A percentile compares a stretch with the other conserved stretches of the same genome.
Evolutionary conservation across 2,113 vertebrate species (phyloP).

Genomic region (Rhinichthys klamathensis): DNA sequence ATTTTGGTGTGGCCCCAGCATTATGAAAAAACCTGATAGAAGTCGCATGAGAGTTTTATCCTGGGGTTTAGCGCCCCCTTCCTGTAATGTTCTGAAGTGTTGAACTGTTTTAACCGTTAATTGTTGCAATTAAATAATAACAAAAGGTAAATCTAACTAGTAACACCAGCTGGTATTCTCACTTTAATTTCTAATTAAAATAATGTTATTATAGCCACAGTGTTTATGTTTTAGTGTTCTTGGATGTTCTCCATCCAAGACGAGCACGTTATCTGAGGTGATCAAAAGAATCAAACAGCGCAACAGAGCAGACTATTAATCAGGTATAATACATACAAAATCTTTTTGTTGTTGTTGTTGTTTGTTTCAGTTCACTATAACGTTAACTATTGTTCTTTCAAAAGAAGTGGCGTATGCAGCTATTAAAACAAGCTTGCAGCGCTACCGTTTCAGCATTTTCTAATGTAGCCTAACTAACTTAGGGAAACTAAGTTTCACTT

Average conservation of each 20-base stretch:
- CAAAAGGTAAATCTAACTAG: not conserved
- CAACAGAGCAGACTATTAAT: not conserved
- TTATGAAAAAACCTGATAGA: not conserved
- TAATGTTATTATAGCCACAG: not conserved
- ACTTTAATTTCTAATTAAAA: not conserved
- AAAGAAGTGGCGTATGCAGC: not conserved
- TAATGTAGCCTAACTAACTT: not conserved
- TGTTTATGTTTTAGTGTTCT: not conserved
- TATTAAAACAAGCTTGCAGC: not conserved
- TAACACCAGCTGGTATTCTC: not conserved
- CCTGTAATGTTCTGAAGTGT: conserved; percentile 6
- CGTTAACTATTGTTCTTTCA: not conserved
- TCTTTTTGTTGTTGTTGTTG: not conserved
- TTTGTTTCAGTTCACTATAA: not conserved
- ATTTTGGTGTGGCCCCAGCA: too few relatives aligned
- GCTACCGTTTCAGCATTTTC: not conserved
- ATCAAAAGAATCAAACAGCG: not conserved
- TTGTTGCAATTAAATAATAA: not conserved
- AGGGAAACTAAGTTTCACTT: not conserved
- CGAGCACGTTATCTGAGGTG: not conserved
- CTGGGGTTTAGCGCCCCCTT: not conserved
- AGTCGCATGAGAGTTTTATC: not conserved
- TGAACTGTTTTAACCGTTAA: not conserved
- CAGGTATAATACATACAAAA: not conserved
- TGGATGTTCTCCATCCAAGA: not conserved